Base-by-base conservation (phyloP, 2,797 vertebrate species). In the Typhlichthys eigenmanni region DNA sequence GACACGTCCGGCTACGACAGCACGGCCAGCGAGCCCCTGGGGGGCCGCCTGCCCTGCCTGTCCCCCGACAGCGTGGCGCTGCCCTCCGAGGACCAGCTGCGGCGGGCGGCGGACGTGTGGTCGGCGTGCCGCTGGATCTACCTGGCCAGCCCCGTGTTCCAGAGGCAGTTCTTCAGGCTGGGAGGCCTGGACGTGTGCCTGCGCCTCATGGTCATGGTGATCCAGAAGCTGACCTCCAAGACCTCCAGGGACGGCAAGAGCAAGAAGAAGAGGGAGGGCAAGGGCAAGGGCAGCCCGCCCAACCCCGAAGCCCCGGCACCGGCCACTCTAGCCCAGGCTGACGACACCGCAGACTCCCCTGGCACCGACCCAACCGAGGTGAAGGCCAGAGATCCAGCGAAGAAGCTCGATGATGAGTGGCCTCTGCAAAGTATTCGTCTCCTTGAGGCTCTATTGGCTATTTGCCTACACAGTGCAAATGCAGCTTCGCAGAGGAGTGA, bases 1-100 rank as follows among this genome's bases (percentile, higher is more conserved):
- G 97, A 98, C 81, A 98, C 97, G 0, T 98, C 97, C 0, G 97
- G 96, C 8, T 98, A 97, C 45, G 97, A 99, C 73, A 98, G 96
- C 63, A 97, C 96, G 14, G 92, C 96, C n/a, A 97, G 96, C 34
- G 96, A 97, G 60, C 94, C 95, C 1, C 79, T 96, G 17, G 92
- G 92, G 0, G 93, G 88, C 2, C 89, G 90, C 14, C 85, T 95
- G 47, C 96, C 95, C 0, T 94, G 90, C 71, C 77, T 98, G 34
- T 95, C 95, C 55, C 91, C 93, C 0, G 95, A 98, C 70, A 95
- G 91, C 55, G 92, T 98, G 49, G 83, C 91, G 46, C 79, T 98
- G 69, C 96, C 97, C 16, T 92, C 95, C 24, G 88, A 92, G 64
- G 93, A 95, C 66, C 93, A 94, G 67, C 88, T 97, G 53, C 91